Base-by-base conservation (phyloP, 1,140 invertebrate species). In the Drosophila santomea region DNA sequence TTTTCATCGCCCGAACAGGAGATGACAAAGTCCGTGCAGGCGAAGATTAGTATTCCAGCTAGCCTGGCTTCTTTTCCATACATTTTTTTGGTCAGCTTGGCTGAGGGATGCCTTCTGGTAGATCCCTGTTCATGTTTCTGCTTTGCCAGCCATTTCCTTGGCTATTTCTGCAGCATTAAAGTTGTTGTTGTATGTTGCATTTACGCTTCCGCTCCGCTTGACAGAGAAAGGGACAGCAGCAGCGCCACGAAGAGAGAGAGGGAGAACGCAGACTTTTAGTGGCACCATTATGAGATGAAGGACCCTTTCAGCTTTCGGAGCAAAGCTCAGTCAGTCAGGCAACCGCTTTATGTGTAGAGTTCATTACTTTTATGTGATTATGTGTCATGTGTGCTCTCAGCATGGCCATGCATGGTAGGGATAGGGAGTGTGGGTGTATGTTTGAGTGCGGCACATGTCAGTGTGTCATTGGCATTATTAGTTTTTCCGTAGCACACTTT, bases 341-440 rank as follows among this genome's bases (percentile, higher is more conserved):
- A 58, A 78, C 64, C 78, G 62, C 69, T 86, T 86, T 85, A 81
- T 85, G 74, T 69, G 62, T 36, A 48, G 76, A 89, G 79, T 88
- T 86, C 85, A 88, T 88, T 88, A 89, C 79, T 83, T 88, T 88
- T 83, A 88, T 88, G 84, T 78, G 83, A 86, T 86, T 88, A 86
- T 86, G 79, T 88, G 83, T 79, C 79, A 78, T 82, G 74, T 67
- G 72, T 47, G 57, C 66, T 28, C 39, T 50, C 67, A 54, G 61
- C 32, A 39, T n/a, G n/a, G n/a, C n/a, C n/a, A n/a, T n/a, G n/a
- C n/a, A n/a, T 28, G 55, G 35, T 20, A 55, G 25, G 52, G 23
- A 15, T 32, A 10, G 38, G 17, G 17, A 20, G 39, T 44, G 8
- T 32, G 11, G 55, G 51, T 15, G 38, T 47, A 50, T 43, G 66